Conservation (phyloP, 2,797 vertebrate species). For the Lemur catta region DNA sequence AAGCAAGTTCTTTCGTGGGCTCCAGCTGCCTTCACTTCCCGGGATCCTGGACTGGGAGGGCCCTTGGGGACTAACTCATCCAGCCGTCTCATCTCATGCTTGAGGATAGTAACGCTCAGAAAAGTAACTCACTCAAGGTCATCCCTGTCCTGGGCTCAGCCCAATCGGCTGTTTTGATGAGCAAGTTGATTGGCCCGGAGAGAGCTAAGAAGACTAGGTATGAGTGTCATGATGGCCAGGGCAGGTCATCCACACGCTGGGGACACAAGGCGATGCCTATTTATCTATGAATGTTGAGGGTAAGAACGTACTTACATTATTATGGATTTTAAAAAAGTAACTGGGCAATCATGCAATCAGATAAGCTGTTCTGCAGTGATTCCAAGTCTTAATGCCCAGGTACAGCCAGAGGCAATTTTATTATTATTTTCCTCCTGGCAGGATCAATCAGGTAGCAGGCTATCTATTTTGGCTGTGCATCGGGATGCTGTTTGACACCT, state of each 20-base stretch:
- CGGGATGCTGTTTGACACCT: background rate
- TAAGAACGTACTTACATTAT: background rate
- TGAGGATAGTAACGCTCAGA: background rate
- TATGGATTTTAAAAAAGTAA: background rate
- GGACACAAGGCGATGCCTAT: background rate
- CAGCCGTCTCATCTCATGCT: background rate
- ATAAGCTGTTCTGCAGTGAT: background rate
- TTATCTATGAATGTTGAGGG: background rate
- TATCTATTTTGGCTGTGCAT: slow-evolving; percentile 4
- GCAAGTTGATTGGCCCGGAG: background rate
- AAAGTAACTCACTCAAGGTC: background rate
- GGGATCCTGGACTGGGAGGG: background rate
- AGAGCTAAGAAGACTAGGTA: background rate
- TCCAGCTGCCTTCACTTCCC: background rate
- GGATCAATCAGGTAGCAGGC: background rate
- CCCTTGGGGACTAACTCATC: background rate
- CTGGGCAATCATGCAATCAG: background rate
- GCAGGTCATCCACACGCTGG: background rate
- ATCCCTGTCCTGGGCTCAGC: background rate
- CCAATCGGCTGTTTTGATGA: background rate
- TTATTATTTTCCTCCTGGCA: background rate
- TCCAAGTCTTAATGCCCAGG: background rate
- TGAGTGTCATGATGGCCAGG: background rate
- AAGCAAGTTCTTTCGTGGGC: background rate
- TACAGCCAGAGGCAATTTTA: background rate